Evolutionary conservation across 2,888 invertebrate genomes (phyloP), one percentile per base, ranked within the genome.

Genomic region (Lithophane ornitopus): DNA sequence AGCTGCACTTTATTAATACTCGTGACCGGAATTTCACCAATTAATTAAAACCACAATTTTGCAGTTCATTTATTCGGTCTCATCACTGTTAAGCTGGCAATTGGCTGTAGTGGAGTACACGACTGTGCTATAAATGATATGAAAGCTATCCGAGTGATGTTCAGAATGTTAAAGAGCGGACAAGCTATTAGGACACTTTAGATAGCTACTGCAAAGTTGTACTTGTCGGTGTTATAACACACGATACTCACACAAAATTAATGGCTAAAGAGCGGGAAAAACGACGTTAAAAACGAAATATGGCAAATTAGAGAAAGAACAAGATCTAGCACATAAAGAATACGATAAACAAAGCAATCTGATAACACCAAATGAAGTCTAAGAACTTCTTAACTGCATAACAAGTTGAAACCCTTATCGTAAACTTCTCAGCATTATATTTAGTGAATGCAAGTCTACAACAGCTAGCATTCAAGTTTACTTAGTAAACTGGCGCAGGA

Each of bases 381-480:
- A 63, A 44, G 26, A 77, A 70, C 54, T 81, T 41, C 56, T 4
- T 46, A 74, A 74, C 65, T 71, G 65, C 59, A 82, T 81, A 71
- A 73, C 85, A 85, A 76, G 76, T 76, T 61, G 67, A 61, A 81
- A 66, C 22, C 58, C 76, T 85, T 86, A 86, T 86, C 87, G 75
- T 63, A 52, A 75, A 84, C 66, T 82, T 79, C 67, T 54, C 78
- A 56, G 75, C 78, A 80, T 83, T 85, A 86, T 83, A 78, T 81
- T 80, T 80, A 76, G 85, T 82, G 80, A 84, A 88, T 86, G 81
- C 87, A 85, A 83, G 69, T 77, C 78, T 78, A 75, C 76, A 78
- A 67, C 79, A 70, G 66, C 66, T 76, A 69, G 78, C 70, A 73
- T 82, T 70, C 80, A 75, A 83, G 85, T 86, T 82, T 80, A 74